A percentile compares a stretch with the other conserved stretches of the same genome.
Conservation (phyloP, 2,888 invertebrate species). For the Netelia melanura region DNA sequence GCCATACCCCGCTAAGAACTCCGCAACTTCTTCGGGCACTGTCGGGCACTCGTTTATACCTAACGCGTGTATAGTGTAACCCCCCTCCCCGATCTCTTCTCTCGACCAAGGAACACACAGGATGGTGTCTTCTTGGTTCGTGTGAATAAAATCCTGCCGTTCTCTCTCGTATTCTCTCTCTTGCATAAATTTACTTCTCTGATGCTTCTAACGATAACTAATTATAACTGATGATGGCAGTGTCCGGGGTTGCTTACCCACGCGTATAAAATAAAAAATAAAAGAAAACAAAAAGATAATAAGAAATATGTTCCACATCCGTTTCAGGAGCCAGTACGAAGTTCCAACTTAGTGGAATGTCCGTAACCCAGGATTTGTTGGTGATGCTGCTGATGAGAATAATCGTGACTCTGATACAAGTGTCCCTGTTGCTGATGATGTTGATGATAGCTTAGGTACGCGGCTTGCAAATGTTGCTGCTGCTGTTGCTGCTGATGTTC, state of each 20-base stretch:
- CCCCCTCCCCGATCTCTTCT: conserved; percentile 1
- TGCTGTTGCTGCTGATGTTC: conserved; percentile 68
- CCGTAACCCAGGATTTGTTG: conserved; percentile 71
- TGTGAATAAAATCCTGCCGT: conserved; percentile 10
- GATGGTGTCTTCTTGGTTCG: not conserved
- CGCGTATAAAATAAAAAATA: conserved; percentile 9
- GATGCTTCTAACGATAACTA: conserved; percentile 58
- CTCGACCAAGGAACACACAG: not conserved
- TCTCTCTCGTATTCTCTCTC: conserved; percentile 19
- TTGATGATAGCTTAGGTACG: conserved; percentile 71
- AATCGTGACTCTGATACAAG: conserved; percentile 66
- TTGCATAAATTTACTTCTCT: conserved; percentile 47
- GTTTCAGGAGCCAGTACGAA: conserved; percentile 76
- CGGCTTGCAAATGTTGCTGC: conserved; percentile 71
- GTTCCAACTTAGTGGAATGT: conserved; percentile 73
- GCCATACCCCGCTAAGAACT: conserved; percentile 63
- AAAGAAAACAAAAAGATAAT: not conserved
- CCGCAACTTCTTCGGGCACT: conserved; percentile 56
- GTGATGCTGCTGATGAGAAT: conserved; percentile 70
- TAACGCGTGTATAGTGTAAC: conserved; percentile 7
- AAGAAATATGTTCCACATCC: conserved; percentile 44
- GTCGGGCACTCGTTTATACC: conserved; percentile 5
- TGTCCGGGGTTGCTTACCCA: not conserved
- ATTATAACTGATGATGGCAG: conserved; percentile 60
- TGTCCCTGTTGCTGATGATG: conserved; percentile 70